Evolutionary conservation across 2,888 invertebrate species (phyloP), one percentile per base, ranked within the genome.

Genomic region (Platerodrilus igneus): DNA sequence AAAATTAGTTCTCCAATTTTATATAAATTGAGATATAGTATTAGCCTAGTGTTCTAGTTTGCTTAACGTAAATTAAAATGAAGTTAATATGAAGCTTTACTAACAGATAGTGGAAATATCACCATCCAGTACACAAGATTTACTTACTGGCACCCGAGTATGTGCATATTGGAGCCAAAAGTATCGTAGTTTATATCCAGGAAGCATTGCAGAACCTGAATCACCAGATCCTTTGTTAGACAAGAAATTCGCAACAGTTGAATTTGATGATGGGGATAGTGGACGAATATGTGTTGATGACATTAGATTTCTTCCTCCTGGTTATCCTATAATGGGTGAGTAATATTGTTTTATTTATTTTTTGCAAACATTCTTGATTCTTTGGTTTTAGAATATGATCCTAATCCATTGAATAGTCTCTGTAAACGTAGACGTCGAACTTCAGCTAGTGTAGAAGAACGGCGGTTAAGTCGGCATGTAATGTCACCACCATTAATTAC

Each of bases 161-260:
- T 94, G 94, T 64, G 94, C 94, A 2, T 94, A 93, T 66, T 95
- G 95, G 95, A 93, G 93, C 38, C 92, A 92, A 61, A 91, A 94
- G 67, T 93, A 93, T 67, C 81, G 91, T 18, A 93, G 93, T 61
- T 71, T 95, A 14, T 95, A 95, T 69, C 94, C 95, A 3, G 95
- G 95, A 5, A 89, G 87, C 7, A 87, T 92, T 2, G 86, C 88
- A 0, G 83, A 81, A 52, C 78, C 83, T 0, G 76, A 82, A 3
- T 81, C 83, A 31, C 83, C 87, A 2, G 83, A 86, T 63, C 79
- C 83, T 11, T 73, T 76, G 18, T 67, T 75, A 13, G 81, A 83
- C 52, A 76, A 78, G 34, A 83, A 84, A 60, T 87, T 86, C 57
- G 85, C 94, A 3, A 84, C 85, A 17, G 93, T 95, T 3, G 94